Evolutionary conservation across 2,797 vertebrate genomes (phyloP).

Genomic region (Darevskia nairensis): DNA sequence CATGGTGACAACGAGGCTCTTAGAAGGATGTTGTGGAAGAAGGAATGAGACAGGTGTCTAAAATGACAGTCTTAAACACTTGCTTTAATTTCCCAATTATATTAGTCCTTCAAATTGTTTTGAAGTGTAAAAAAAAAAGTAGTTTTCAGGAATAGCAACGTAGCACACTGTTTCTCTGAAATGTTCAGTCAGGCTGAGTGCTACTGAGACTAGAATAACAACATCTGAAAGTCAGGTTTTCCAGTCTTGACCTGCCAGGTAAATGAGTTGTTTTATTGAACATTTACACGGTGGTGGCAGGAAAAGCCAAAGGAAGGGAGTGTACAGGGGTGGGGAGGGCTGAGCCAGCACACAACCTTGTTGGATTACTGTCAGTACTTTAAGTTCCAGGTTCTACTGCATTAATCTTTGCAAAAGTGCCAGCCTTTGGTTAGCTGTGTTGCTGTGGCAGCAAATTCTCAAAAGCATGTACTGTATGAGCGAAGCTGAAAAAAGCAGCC

Average conservation of each 20-base stretch:
- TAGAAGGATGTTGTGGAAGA: not conserved
- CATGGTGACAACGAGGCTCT: not conserved
- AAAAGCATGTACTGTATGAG: fast-evolving
- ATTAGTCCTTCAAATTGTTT: conserved; percentile 46
- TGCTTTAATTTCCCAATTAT: conserved; percentile 39
- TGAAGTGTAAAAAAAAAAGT: not conserved
- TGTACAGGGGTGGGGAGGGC: not conserved
- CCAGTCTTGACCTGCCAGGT: conserved; percentile 29
- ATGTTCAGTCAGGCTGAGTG: conserved; percentile 25
- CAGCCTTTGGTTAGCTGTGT: conserved; percentile 23
- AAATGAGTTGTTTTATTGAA: conserved; percentile 64
- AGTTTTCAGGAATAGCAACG: conserved; percentile 25
- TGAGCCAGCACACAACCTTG: conserved; percentile 30
- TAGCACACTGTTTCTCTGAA: not conserved
- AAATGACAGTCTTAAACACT: conserved; percentile 5
- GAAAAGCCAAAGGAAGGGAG: conserved; percentile 40
- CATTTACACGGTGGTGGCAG: conserved; percentile 7
- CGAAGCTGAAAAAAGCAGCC: not conserved
- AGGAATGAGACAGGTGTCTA: not conserved
- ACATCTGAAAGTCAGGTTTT: conserved; percentile 39
- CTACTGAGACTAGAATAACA: conserved; percentile 57
- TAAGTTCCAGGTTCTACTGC: not conserved
- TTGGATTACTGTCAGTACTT: not conserved
- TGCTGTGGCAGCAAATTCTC: conserved; percentile 23
- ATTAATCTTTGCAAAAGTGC: not conserved